Conservation (phyloP, 2,797 vertebrate genomes). For the Mormyrus proboscirostris region DNA sequence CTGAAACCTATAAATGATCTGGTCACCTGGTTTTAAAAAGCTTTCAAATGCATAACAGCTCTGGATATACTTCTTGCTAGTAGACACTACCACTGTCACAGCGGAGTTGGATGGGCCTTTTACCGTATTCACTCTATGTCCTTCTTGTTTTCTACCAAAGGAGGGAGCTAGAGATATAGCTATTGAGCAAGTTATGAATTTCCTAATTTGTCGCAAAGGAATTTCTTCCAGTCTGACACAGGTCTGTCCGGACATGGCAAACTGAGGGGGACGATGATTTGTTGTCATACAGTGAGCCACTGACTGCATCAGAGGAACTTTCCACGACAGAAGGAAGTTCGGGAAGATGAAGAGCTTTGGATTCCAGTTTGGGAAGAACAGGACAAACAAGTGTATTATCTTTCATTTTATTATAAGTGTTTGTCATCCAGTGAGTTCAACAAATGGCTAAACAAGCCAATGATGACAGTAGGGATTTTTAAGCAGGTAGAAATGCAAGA, state of each 20-base stretch:
- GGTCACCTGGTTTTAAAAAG: background rate
- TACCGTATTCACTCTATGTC: background rate
- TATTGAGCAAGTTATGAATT: background rate
- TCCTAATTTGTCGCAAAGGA: background rate
- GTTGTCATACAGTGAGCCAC: background rate
- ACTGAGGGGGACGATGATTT: background rate
- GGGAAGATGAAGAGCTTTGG: background rate
- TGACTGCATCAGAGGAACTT: background rate
- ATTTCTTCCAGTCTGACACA: background rate
- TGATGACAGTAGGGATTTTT: background rate
- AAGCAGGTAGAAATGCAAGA: background rate
- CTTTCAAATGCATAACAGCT: background rate
- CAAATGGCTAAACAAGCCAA: background rate
- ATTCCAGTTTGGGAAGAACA: background rate
- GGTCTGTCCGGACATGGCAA: background rate
- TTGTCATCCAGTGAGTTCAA: background rate
- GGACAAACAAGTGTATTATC: background rate
- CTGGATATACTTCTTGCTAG: background rate
- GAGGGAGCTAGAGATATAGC: background rate
- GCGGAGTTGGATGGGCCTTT: background rate
- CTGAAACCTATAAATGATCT: background rate
- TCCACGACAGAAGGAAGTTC: background rate
- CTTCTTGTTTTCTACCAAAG: constrained; percentile 2
- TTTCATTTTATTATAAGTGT: background rate
- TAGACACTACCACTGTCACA: background rate